Evolutionary conservation across 2,888 invertebrate genomes (phyloP).

Genomic region (Leptarthrus brevirostris): DNA sequence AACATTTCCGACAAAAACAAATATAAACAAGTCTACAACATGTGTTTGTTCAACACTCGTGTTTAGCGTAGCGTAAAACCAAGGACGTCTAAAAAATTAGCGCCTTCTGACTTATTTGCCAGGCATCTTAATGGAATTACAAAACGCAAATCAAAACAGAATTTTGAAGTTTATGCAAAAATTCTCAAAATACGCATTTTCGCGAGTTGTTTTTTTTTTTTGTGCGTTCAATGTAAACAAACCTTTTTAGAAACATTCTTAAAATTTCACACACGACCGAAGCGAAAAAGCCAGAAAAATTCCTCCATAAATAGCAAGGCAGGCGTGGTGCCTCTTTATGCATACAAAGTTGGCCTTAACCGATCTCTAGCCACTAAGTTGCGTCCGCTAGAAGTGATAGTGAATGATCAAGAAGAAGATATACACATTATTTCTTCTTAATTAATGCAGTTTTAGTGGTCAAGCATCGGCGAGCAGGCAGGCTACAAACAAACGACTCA

Average conservation of each 20-base stretch:
- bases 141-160: not conserved
- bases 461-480: constrained; percentile 5
- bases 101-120: not conserved
- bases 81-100: not conserved
- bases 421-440: constrained; percentile 11
- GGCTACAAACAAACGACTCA: not conserved
- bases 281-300: not conserved
- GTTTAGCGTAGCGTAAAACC: no score
- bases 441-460: constrained; percentile 37
- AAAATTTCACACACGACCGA: constrained; percentile 14
- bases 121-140: not conserved
- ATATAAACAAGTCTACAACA: no score
- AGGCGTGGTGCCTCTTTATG: constrained; percentile 31
- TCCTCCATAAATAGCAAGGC: constrained; percentile 27
- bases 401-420: constrained; percentile 19
- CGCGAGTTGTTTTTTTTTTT: no score
- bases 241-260: constrained; percentile 28
- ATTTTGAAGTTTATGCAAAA: not conserved
- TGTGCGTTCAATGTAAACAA: constrained; percentile 11
- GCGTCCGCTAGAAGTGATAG: constrained; percentile 1
- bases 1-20: no score
- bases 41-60: no score
- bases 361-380: not conserved
- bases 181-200: not conserved
- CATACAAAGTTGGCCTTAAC: constrained; percentile 3